Percentiles rank a stretch among this genome's conserved stretches.
phyloP scores from a whole-genome alignment of 2,888 invertebrate species.

The Melieria picta region DNA sequence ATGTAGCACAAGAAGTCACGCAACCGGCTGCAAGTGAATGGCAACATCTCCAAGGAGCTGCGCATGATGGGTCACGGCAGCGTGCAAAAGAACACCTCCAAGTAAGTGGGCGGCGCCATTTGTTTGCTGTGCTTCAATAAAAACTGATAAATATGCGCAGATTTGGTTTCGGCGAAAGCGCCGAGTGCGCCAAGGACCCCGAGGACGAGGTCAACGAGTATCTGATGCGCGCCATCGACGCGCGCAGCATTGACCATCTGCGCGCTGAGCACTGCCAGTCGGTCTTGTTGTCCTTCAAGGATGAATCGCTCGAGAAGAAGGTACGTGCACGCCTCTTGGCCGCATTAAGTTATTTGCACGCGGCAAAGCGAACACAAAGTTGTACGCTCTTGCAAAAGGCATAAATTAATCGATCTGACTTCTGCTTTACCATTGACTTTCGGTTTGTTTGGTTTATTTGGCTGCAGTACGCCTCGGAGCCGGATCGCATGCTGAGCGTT shows the following conservation, averaged over 20 bases:
- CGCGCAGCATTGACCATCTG: slow-evolving; percentile 89
- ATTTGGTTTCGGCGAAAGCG: slow-evolving; percentile 76
- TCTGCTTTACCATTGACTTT: background rate
- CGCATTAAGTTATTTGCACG: background rate
- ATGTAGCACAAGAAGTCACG: slow-evolving; percentile 73
- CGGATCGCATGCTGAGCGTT: slow-evolving; percentile 85
- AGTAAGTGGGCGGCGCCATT: slow-evolving; percentile 66
- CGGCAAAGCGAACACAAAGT: background rate
- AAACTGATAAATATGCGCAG: slow-evolving; percentile 65
- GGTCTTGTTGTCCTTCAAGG: slow-evolving; percentile 85
- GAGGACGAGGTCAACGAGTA: slow-evolving; percentile 97
- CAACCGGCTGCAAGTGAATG: slow-evolving; percentile 72
- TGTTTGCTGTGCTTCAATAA: slow-evolving; percentile 1
- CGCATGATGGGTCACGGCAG: slow-evolving; percentile 90
- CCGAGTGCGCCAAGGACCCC: slow-evolving; percentile 77
- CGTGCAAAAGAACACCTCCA: slow-evolving; percentile 76
- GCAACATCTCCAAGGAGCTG: slow-evolving; percentile 87
- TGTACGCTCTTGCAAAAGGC: background rate
- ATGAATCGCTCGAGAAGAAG: slow-evolving; percentile 83
- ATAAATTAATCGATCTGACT: background rate
- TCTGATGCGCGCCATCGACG: slow-evolving; percentile 94
- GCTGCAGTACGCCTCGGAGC: slow-evolving; percentile 79
- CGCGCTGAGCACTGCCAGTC: slow-evolving; percentile 89
- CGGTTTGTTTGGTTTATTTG: background rate
- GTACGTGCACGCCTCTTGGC: slow-evolving; percentile 64